These are phyloP conservation scores for Globodera ellingtonae DNA, from an alignment of 1,140 invertebrate genomes.

Conservation along the genomic window DNA sequence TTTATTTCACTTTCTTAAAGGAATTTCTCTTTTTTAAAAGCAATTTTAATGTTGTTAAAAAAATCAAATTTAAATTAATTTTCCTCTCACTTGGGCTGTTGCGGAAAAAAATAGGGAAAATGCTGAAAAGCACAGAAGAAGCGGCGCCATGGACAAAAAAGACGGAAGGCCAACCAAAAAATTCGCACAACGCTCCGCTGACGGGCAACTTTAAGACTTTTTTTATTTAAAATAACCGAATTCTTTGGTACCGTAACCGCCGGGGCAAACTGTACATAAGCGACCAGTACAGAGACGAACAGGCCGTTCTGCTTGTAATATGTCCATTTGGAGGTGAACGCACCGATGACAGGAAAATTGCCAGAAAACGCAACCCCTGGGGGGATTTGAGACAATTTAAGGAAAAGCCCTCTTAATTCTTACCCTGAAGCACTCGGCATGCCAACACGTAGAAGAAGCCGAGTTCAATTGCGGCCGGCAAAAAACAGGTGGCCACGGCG, in stretches of 20 bases:
- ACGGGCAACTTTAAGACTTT: constrained; percentile 50
- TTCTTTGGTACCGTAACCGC: constrained; percentile 46
- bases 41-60: too few species aligned
- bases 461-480: constrained; percentile 44
- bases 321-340: constrained; percentile 62
- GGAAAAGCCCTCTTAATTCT: not conserved
- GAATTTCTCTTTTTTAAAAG: constrained; percentile 14
- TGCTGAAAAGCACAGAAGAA: constrained; percentile 51
- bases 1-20: too few species aligned
- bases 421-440: constrained; percentile 50
- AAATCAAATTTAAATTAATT: too few species aligned
- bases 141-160: constrained; percentile 59
- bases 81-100: constrained; percentile 51
- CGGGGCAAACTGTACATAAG: constrained; percentile 54
- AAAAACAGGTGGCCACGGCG: constrained; percentile 38
- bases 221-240: not conserved
- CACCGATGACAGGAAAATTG: constrained; percentile 62
- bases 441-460: constrained; percentile 54
- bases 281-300: constrained; percentile 57
- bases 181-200: constrained; percentile 51
- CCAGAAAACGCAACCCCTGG: constrained; percentile 54
- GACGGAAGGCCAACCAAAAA: constrained; percentile 56
- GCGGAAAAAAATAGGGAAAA: constrained; percentile 58
- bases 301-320: constrained; percentile 62
- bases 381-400: not conserved